Evolutionary conservation across 2,888 invertebrate species (phyloP).

Genomic region (Muscina levida): DNA sequence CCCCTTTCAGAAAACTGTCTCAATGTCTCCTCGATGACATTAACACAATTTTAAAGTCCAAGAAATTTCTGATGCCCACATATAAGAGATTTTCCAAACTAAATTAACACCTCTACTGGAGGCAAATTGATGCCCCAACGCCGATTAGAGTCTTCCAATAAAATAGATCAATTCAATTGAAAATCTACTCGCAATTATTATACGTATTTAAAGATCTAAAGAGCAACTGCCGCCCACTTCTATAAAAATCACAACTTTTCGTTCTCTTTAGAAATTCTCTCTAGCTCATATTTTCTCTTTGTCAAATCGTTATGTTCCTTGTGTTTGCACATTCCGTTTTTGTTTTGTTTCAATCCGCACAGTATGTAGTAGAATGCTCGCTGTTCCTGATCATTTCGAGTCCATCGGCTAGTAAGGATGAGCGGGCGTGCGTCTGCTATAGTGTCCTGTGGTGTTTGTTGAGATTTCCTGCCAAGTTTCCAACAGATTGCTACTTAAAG

Average conservation of each 20-base stretch:
- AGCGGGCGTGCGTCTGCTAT: constrained; percentile 40
- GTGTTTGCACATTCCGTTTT: background rate
- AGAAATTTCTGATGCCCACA: too few relatives aligned
- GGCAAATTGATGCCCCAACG: background rate
- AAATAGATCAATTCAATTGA: constrained; percentile 36
- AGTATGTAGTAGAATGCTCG: constrained; percentile 24
- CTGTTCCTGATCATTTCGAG: constrained; percentile 30
- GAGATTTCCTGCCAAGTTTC: constrained; percentile 70
- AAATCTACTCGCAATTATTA: constrained; percentile 13
- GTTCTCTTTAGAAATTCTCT: background rate
- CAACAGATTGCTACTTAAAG: constrained; percentile 72
- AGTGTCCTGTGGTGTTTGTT: constrained; percentile 73
- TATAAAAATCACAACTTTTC: constrained; percentile 42
- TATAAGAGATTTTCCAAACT: too few relatives aligned
- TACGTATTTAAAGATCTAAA: constrained; percentile 7
- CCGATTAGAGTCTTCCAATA: constrained; percentile 9
- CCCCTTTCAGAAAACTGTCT: too few relatives aligned
- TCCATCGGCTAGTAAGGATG: constrained; percentile 32
- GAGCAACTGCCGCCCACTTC: constrained; percentile 33
- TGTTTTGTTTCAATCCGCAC: constrained; percentile 34
- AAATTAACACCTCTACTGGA: background rate
- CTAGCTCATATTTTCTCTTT: constrained; percentile 3
- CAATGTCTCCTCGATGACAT: too few relatives aligned
- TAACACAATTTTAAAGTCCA: too few relatives aligned
- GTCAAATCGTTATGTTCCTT: constrained; percentile 16